Base-by-base conservation (phyloP, 1,140 invertebrate species). In the Megathymus violae region DNA sequence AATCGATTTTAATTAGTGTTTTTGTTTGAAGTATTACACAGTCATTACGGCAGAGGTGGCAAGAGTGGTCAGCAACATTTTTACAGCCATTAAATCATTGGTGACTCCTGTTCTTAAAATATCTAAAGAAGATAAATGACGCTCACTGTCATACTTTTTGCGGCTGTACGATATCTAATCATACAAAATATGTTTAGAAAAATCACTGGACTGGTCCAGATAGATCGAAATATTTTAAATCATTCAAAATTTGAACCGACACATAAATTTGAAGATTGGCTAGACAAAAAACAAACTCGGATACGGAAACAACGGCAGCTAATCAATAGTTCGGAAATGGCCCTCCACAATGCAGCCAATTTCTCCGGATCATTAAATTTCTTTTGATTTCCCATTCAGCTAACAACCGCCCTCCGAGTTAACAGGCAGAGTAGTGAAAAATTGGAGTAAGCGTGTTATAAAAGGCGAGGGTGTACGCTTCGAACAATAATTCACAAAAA, bases 401-500 rank as follows among this genome's bases (percentile, higher is more conserved):
- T 68, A 61, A 69, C 67, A 27, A 64, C 67, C 41, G 69, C 68
- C 74, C 66, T 69, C 66, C 54, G 60, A 64, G 58, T 66, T 67
- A 69, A 74, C 72, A 71, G 51, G 69, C 64, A 52, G 66, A 71
- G 73, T 73, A 72, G 71, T 79, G 74, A 81, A 85, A 82, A 85
- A 82, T 82, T 70, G 74, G 74, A 77, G 69, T 73, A 80, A 84
- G 74, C 75, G 73, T 85, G 78, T 84, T 71, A 84, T 78, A 82
- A 85, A 85, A 85, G 72, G 74, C 75, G 71, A 72, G 82, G 79
- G 80, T 64, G 78, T 79, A 76, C 64, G 72, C 64, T 66, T 69
- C 51, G 72, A 62, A 80, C 82, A 69, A 90, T 90, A 90, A 90
- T 84, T 90, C 88, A 90, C 82, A 85, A 89, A 88, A 88, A 87